Evolutionary conservation across 2,888 invertebrate species (phyloP), one percentile per base, ranked within the genome.

Genomic region (Dryobota labecula): DNA sequence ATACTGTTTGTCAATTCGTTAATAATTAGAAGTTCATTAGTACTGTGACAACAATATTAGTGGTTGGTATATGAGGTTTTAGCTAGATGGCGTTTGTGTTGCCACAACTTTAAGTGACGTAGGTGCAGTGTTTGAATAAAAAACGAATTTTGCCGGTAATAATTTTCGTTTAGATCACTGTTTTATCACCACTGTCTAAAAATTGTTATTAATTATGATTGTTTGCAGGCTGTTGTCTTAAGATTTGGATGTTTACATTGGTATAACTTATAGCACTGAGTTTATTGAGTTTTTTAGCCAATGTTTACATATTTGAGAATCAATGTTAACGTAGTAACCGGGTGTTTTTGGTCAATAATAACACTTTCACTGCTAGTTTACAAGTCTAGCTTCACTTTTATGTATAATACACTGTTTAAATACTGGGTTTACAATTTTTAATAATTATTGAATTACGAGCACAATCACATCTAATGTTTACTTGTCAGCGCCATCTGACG

Each of bases 141-240:
- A 38, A 49, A 49, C 6, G 13, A 24, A 24, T 49, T 49, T 51
- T 51, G 3, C 27, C 24, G 27, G 6, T 51, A 27, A 27, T 15
- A 51, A 24, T 51, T 51, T 49, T 51, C 6, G 27, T 51, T 27
- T 51, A 51, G 27, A 51, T 51, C 51, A 53, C 53, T 53, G 30
- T 30, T 30, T 27, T 18, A 30, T 30, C 53, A 53, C 53, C 30
- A 53, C 30, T 53, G 30, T 53, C 30, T 30, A 30, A 8, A 53
- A 53, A 53, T 30, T 53, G 53, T 18, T 53, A 53, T 8, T 53
- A 53, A 30, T 53, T 18, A 18, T 30, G 8, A 36, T 53, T 30
- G 18, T 15, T 4, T 11, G 2, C 2, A 11, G 38, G 36, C 8
- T 36, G 8, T 9, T 36, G 36, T 36, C 36, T 30, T 33, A 33